A percentile compares a stretch with the other conserved stretches of the same genome.
These are phyloP conservation scores for Gymnopithys bicolor DNA, from an alignment of 2,797 vertebrate genomes.

Conservation along the genomic window DNA sequence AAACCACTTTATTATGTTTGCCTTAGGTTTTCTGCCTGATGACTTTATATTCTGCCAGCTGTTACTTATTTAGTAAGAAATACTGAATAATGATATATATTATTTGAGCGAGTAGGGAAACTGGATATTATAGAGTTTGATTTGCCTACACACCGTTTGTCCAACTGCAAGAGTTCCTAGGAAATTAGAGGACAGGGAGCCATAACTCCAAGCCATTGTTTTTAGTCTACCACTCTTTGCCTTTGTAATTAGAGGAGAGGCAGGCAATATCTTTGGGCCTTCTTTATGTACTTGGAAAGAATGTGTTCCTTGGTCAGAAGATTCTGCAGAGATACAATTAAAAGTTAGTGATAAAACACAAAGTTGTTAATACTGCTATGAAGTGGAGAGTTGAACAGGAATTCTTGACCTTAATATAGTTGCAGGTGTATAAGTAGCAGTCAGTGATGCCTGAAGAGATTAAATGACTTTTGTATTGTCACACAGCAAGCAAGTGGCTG, in stretches of 20 bases:
- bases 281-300: slow-evolving; percentile 19
- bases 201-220: background rate
- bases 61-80: slow-evolving; percentile 10
- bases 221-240: background rate
- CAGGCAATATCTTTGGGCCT: background rate
- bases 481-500: background rate
- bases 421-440: slow-evolving; percentile 5
- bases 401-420: slow-evolving; percentile 1
- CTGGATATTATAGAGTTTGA: background rate
- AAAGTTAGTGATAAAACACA: slow-evolving; percentile 26
- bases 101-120: background rate
- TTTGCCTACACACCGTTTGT: background rate
- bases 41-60: slow-evolving; percentile 6
- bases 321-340: slow-evolving; percentile 1
- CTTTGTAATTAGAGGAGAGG: background rate
- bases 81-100: background rate
- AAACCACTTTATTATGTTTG: background rate
- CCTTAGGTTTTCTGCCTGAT: slow-evolving; percentile 22
- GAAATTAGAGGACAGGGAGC: background rate
- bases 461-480: background rate
- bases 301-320: background rate
- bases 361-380: background rate
- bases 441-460: slow-evolving; percentile 27
- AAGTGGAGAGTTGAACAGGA: background rate
- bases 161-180: background rate